Conservation (phyloP, 2,888 invertebrate species). For the Sericinus montela region DNA sequence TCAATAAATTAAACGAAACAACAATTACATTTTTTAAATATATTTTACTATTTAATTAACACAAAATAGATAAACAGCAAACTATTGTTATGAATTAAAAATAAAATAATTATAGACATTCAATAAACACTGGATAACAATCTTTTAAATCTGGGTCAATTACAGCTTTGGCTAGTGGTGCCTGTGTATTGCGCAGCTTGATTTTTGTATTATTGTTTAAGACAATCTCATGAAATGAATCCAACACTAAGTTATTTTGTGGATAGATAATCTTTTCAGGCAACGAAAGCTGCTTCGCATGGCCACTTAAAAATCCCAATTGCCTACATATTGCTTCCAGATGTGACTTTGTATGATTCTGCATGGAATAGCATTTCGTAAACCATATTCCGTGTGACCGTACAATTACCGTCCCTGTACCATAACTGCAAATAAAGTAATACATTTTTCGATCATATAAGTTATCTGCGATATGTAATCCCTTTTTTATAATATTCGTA, state of each 20-base stretch:
- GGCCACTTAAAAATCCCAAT: conserved; percentile 80
- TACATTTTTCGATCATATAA: too few species aligned
- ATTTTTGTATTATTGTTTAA: conserved; percentile 61
- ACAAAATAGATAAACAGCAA: too few species aligned
- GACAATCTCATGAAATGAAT: conserved; percentile 53
- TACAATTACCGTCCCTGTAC: conserved; percentile 83
- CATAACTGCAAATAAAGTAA: conserved; percentile 51
- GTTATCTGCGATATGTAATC: too few species aligned
- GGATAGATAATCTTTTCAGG: conserved; percentile 36
- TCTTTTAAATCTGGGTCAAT: conserved; percentile 40
- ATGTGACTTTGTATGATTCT: conserved; percentile 70
- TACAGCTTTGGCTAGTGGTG: conserved; percentile 53
- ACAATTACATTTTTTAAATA: too few species aligned
- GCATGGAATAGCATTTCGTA: conserved; percentile 82
- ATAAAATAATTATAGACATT: conserved; percentile 50
- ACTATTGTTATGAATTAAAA: too few species aligned
- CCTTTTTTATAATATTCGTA: too few species aligned
- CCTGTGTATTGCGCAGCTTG: conserved; percentile 53
- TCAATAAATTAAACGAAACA: too few species aligned
- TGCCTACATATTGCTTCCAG: conserved; percentile 80
- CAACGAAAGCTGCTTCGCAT: conserved; percentile 59
- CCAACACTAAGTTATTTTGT: conserved; percentile 48
- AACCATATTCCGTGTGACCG: conserved; percentile 85
- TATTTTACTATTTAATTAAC: too few species aligned
- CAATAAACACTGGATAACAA: conserved; percentile 69